These are phyloP conservation scores for Meda fulgida DNA, from an alignment of 2,797 vertebrate genomes.

Conservation along the genomic window DNA sequence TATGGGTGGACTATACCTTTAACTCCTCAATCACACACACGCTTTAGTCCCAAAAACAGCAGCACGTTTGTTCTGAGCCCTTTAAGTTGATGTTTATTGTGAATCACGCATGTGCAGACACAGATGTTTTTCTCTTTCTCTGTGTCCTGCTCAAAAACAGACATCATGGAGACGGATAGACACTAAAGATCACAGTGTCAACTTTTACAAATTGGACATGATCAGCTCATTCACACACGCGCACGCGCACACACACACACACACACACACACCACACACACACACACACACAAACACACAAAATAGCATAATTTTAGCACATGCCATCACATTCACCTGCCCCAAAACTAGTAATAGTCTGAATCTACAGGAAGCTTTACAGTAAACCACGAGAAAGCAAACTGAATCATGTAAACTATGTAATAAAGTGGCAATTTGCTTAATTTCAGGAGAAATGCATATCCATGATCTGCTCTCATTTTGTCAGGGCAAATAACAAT, in stretches of 20 bases:
- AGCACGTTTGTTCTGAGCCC: conserved; percentile 81
- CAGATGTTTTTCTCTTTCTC: conserved; percentile 65
- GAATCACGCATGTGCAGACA: conserved; percentile 78
- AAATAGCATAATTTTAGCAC: background rate
- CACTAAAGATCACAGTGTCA: conserved; percentile 56
- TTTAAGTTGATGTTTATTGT: conserved; percentile 86
- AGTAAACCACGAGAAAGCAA: conserved; percentile 32
- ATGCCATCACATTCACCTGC: conserved; percentile 31
- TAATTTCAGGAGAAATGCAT: background rate
- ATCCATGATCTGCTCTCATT: background rate
- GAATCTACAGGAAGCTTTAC: conserved; percentile 34
- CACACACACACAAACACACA: conserved; percentile 1
- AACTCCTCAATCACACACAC: conserved; percentile 15
- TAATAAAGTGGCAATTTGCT: conserved; percentile 7
- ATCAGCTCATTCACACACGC: conserved; percentile 46
- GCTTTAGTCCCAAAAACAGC: conserved; percentile 71
- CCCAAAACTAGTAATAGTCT: conserved; percentile 10
- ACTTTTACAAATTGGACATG: conserved; percentile 36
- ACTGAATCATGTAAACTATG: background rate
- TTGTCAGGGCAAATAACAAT: conserved; percentile 17
- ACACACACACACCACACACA: background rate
- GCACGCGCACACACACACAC: conserved; percentile 26
- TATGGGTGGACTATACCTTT: background rate
- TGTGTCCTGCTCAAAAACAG: conserved; percentile 43
- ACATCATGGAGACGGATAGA: conserved; percentile 43